A percentile compares a stretch with the other conserved stretches of the same genome.
Evolutionary conservation across 2,888 invertebrate genomes (phyloP).

Genomic region (Pilophorus perplexus): DNA sequence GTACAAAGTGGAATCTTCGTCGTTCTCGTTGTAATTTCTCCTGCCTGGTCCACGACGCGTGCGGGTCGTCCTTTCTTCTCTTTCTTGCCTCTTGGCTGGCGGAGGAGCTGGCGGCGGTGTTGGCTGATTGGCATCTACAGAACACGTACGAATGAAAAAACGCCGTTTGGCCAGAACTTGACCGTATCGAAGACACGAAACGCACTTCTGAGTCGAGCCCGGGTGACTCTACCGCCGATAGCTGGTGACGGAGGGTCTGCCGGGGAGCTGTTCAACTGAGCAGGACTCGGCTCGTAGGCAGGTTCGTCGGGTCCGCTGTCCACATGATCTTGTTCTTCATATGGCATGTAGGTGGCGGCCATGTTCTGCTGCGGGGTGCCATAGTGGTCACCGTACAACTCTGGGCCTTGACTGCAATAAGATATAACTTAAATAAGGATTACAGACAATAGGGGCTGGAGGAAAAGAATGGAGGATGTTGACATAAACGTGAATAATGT

Average conservation of each 20-base stretch:
- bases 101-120: conserved; percentile 43
- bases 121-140: conserved; percentile 44
- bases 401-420: conserved; percentile 8
- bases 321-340: conserved; percentile 14
- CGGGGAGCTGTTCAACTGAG: conserved; percentile 22
- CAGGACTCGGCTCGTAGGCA: conserved; percentile 25
- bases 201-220: conserved; percentile 53
- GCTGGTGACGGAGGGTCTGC: conserved; percentile 25
- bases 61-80: conserved; percentile 45
- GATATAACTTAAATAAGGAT: no score
- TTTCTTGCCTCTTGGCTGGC: conserved; percentile 34
- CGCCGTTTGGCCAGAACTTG: no score
- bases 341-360: conserved; percentile 5
- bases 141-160: not conserved
- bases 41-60: conserved; percentile 53
- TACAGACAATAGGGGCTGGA: not conserved
- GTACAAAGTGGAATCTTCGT: conserved; percentile 79
- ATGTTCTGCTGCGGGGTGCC: conserved; percentile 11
- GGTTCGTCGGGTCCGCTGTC: conserved; percentile 26
- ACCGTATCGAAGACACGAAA: not conserved
- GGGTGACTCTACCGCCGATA: conserved; percentile 53
- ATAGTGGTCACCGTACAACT: conserved; percentile 34
- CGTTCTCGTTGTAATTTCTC: conserved; percentile 54
- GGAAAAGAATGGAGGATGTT: no score
- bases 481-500: no score